Percentiles rank a stretch among this genome's conserved stretches.
These are phyloP conservation scores for Merodon equestris DNA, from an alignment of 2,888 invertebrate genomes.

Conservation along the genomic window DNA sequence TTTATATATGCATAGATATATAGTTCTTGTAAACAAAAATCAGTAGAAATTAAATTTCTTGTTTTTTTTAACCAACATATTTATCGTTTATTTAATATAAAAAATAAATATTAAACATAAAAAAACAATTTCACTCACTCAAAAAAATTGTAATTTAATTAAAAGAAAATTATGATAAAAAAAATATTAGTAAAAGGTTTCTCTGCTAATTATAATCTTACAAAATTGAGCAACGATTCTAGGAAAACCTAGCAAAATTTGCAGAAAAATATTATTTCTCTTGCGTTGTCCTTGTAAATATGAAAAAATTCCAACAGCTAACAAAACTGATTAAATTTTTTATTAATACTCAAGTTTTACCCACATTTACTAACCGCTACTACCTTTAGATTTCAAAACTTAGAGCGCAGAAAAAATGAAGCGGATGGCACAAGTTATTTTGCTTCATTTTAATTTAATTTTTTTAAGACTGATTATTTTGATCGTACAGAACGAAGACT, in stretches of 20 bases:
- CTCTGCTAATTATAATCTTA: no score
- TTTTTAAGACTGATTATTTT: slow-evolving; percentile 56
- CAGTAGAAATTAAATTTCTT: no score
- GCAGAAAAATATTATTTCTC: slow-evolving; percentile 20
- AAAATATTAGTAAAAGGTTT: no score
- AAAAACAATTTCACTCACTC: no score
- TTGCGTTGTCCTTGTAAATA: no score
- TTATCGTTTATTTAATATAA: no score
- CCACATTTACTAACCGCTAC: slow-evolving; percentile 64
- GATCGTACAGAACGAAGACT: slow-evolving; percentile 31
- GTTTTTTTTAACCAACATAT: no score
- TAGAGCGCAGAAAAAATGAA: slow-evolving; percentile 8
- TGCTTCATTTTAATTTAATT: slow-evolving; percentile 20
- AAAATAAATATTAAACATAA: no score
- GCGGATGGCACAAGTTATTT: slow-evolving; percentile 7
- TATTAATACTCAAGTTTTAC: slow-evolving; percentile 50
- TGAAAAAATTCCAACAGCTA: slow-evolving; percentile 7
- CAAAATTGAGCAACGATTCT: slow-evolving; percentile 34
- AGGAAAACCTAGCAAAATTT: slow-evolving; percentile 8
- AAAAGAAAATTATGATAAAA: no score
- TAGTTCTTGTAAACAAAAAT: no score
- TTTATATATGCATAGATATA: no score
- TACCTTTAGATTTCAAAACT: slow-evolving; percentile 55
- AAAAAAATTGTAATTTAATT: no score
- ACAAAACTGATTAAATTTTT: slow-evolving; percentile 45